phyloP scores from a whole-genome alignment of 2,888 invertebrate species.

The Brenthis hecate region DNA sequence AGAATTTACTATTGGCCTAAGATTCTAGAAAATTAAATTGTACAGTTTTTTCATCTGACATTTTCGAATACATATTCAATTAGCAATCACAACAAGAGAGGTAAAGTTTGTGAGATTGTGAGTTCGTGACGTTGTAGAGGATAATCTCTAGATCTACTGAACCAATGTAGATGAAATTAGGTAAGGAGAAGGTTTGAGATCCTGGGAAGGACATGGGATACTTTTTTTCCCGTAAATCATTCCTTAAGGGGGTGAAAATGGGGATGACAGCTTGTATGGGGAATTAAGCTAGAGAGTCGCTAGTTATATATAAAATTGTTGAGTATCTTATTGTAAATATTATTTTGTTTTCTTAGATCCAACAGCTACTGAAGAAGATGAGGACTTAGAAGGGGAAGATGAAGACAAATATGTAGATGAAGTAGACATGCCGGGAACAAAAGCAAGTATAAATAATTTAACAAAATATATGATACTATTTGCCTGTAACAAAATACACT shows the following conservation, averaged over 20 bases:
- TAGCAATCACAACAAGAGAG: too few species aligned
- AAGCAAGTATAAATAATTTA: constrained; percentile 66
- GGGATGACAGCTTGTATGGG: too few species aligned
- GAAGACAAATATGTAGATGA: constrained; percentile 96
- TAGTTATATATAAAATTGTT: not conserved
- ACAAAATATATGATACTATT: not conserved
- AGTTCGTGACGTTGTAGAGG: too few species aligned
- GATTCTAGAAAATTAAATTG: not conserved
- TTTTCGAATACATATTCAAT: too few species aligned
- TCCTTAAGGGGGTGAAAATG: too few species aligned
- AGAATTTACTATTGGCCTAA: not conserved
- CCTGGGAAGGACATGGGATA: too few species aligned
- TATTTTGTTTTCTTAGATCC: constrained; percentile 64
- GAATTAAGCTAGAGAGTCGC: too few species aligned
- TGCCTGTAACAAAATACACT: not conserved
- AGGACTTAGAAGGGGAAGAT: constrained; percentile 89
- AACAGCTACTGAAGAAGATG: constrained; percentile 85
- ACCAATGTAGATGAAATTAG: too few species aligned
- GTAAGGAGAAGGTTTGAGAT: too few species aligned
- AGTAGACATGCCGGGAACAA: constrained; percentile 99
- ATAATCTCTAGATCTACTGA: too few species aligned
- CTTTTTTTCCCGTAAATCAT: too few species aligned
- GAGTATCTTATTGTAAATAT: not conserved
- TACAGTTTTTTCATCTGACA: not conserved
- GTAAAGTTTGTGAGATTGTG: too few species aligned